Conservation (phyloP, 2,113 vertebrate species). For the Epinephelus fuscoguttatus region DNA sequence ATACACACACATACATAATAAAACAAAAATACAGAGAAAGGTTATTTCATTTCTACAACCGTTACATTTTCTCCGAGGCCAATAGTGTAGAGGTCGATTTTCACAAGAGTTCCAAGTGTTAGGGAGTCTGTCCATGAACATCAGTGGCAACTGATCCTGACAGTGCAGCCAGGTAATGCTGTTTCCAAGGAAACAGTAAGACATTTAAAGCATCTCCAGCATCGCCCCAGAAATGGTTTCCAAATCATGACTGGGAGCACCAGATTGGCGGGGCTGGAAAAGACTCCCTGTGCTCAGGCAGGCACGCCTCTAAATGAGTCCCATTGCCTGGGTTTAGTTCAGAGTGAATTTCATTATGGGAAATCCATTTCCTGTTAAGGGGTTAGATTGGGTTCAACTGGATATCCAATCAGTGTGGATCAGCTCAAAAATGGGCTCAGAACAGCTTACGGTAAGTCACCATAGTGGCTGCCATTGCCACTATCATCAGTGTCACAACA, state of each 20-base stretch:
- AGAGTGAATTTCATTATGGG: slow-evolving; percentile 65
- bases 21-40: background rate
- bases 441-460: slow-evolving; percentile 34
- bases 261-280: slow-evolving; percentile 4
- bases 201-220: slow-evolving; percentile 36
- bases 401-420: slow-evolving; percentile 56
- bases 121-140: slow-evolving; percentile 7
- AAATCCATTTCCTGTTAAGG: slow-evolving; percentile 67
- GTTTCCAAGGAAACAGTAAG: slow-evolving; percentile 63
- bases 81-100: background rate
- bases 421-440: slow-evolving; percentile 42
- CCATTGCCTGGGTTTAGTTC: slow-evolving; percentile 49
- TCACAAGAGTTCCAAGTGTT: background rate
- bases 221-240: slow-evolving; percentile 29
- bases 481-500: slow-evolving; percentile 6
- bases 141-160: slow-evolving; percentile 27
- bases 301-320: slow-evolving; percentile 32
- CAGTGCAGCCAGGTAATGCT: slow-evolving; percentile 37
- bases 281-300: slow-evolving; percentile 23
- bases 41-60: background rate
- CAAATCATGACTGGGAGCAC: slow-evolving; percentile 32
- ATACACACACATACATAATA: background rate
- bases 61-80: background rate
- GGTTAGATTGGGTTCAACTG: slow-evolving; percentile 59
- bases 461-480: slow-evolving; percentile 12